These are phyloP conservation scores for Pica pica DNA, from an alignment of 2,113 vertebrate species.

Conservation along the genomic window DNA sequence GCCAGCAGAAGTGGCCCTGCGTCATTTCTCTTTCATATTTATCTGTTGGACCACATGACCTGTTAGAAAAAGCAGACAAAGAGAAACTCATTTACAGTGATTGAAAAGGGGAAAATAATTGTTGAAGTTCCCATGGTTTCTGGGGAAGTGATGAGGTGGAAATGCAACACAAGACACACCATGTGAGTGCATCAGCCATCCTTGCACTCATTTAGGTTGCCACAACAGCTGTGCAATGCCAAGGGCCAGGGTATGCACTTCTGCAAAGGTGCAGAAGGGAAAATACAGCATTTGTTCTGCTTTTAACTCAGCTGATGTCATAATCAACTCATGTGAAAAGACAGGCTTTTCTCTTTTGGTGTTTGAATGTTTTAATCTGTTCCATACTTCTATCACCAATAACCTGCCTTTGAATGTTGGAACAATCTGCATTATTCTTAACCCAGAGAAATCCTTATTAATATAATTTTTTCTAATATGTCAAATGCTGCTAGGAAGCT, in stretches of 20 bases:
- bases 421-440: not conserved
- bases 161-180: not conserved
- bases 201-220: not conserved
- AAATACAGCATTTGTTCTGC: not conserved
- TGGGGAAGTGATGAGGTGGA: not conserved
- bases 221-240: not conserved
- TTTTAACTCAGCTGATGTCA: not conserved
- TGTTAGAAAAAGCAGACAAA: constrained; percentile 14
- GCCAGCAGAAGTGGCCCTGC: not conserved
- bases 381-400: not conserved
- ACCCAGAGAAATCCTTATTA: not conserved
- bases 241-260: not conserved
- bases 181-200: not conserved
- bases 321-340: not conserved
- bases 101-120: not conserved
- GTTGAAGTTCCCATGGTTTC: not conserved
- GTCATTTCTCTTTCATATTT: not conserved
- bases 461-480: not conserved
- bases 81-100: not conserved
- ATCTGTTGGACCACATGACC: not conserved
- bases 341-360: not conserved
- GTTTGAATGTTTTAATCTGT: not conserved
- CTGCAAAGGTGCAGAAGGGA: not conserved
- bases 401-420: not conserved
- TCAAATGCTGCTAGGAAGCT: not conserved